Evolutionary conservation across 92 coral and sea anemone species (phyloP), one percentile per base, ranked within the genome.

Genomic region (Parazoanthus atlanticus): DNA sequence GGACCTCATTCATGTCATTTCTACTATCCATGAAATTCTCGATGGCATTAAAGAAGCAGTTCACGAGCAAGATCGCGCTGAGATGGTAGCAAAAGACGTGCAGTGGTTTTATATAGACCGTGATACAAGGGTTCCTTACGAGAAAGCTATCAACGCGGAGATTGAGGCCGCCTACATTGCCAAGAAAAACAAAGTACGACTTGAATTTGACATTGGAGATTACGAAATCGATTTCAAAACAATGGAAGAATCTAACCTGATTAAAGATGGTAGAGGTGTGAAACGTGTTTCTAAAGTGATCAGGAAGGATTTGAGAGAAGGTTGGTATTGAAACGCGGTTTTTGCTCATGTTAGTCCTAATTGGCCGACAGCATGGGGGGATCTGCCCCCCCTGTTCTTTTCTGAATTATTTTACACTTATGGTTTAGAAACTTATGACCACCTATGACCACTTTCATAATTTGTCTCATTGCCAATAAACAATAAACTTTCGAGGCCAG

Each of bases 51-150:
- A 79, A 61, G 84, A 90, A 23, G 86, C 69, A 21, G 86, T 66
- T 26, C 88, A 86, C 76, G 87, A 73, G 19, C 85, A 81, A 33
- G 49, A 64, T 84, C 89, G 76, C n/a, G 88, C 88, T 64, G 91
- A 89, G 79, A 76, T 89, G 78, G 16, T 89, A 74, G 80, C 91
- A 29, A 76, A 84, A 36, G 88, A 84, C 33, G 81, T 89, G 38
- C 88, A 89, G 40, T 89, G 91, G 91, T 52, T 25, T 30, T 90
- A 85, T 26, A 25, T 78, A n/a, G 89, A 73, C 10, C 2, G 32
- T 23, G 89, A 78, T 31, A 28, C 11, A 13, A 65, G 46, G 66
- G 73, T 31, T n/a, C 86, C 87, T 11, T 90, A 85, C 61, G 86
- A 79, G 7, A 43, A 30, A 17, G 13, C 32, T 2, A 33, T 69